Evolutionary conservation across 2,888 invertebrate species (phyloP).

Genomic region (Cheiracanthium punctorium): DNA sequence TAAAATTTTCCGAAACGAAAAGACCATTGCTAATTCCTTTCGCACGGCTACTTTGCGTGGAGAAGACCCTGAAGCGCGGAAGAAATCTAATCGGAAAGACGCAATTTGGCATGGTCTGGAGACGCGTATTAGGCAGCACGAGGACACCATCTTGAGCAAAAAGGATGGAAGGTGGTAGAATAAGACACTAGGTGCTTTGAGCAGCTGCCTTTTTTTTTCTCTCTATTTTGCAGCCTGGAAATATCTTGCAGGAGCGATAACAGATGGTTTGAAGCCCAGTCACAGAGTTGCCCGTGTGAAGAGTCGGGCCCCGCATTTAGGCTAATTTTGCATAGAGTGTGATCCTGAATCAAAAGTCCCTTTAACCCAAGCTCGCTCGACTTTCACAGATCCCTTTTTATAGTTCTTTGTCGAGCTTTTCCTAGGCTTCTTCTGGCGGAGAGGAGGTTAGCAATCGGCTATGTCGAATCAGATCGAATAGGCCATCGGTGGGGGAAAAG

Average conservation of each 20-base stretch:
- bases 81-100: conserved; percentile 55
- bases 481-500: conserved; percentile 36
- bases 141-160: conserved; percentile 23
- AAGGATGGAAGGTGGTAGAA: background rate
- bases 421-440: conserved; percentile 33
- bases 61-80: conserved; percentile 12
- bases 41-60: conserved; percentile 53
- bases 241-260: conserved; percentile 26
- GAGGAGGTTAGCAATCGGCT: conserved; percentile 62
- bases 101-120: conserved; percentile 54
- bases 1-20: conserved; percentile 47
- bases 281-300: conserved; percentile 62
- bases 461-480: conserved; percentile 60
- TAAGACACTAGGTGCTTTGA: conserved; percentile 26
- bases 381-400: conserved; percentile 59
- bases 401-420: conserved; percentile 56
- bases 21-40: conserved; percentile 64
- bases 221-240: conserved; percentile 55
- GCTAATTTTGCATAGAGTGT: conserved; percentile 66
- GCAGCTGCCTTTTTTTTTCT: conserved; percentile 59
- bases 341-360: conserved; percentile 59
- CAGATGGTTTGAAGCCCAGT: conserved; percentile 48
- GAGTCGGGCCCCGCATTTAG: conserved; percentile 52
- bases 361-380: conserved; percentile 55
- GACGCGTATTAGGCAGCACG: conserved; percentile 54